These are phyloP conservation scores for Leucopternis melanops DNA, from an alignment of 2,113 vertebrate genomes.

Conservation along the genomic window DNA sequence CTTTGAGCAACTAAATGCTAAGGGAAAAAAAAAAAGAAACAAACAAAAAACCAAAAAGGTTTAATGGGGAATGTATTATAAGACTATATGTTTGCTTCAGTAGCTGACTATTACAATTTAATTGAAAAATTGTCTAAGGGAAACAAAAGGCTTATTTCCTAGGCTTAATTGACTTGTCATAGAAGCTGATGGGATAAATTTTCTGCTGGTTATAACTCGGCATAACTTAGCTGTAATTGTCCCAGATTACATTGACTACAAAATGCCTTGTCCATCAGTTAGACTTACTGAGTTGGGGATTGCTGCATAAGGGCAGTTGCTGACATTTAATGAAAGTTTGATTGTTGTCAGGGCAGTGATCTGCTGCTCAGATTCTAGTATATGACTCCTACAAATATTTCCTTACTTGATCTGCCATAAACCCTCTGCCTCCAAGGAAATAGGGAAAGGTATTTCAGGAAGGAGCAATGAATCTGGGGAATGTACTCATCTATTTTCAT, in stretches of 20 bases:
- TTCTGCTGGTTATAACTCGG: background rate
- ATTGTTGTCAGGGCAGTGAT: background rate
- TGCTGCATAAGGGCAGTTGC: background rate
- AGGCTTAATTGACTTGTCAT: background rate
- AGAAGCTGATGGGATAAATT: background rate
- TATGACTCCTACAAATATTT: background rate
- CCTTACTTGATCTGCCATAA: background rate
- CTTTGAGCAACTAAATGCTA: background rate
- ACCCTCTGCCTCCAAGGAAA: background rate
- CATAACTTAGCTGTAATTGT: background rate
- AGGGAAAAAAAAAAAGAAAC: background rate
- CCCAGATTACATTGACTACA: background rate
- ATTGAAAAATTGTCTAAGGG: background rate
- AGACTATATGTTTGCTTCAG: background rate
- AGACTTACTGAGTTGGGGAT: background rate
- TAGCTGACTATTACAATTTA: background rate
- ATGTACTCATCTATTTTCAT: constrained; percentile 3
- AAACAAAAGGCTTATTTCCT: background rate
- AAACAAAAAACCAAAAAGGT: background rate
- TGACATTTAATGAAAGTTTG: background rate
- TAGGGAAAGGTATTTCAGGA: background rate
- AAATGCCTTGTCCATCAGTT: background rate
- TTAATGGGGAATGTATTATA: background rate
- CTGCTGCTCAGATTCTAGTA: background rate
- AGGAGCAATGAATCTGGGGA: constrained; percentile 10